These are phyloP conservation scores for Drosophila nigrodunni DNA, from an alignment of 1,140 invertebrate genomes.

Conservation along the genomic window DNA sequence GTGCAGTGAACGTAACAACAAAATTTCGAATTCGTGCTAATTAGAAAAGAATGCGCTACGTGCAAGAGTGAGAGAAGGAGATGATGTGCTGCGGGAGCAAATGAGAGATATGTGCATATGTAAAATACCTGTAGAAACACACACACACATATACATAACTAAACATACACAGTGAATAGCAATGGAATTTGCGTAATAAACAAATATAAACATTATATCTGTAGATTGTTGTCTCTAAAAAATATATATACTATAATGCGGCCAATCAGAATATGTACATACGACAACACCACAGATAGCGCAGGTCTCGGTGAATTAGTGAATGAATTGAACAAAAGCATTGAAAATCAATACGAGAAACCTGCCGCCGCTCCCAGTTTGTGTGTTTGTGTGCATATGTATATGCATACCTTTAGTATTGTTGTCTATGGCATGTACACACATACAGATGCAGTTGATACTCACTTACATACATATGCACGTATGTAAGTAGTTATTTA, in stretches of 20 bases:
- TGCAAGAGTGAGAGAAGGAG: constrained; percentile 33
- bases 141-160: constrained; percentile 12
- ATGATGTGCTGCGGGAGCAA: constrained; percentile 37
- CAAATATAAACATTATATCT: constrained; percentile 29
- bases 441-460: constrained; percentile 1
- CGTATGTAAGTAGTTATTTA: constrained; percentile 6
- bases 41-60: constrained; percentile 71
- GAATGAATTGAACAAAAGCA: constrained; percentile 81
- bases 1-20: constrained; percentile 55
- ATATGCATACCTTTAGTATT: constrained; percentile 47
- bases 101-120: constrained; percentile 4
- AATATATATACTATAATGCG: constrained; percentile 44
- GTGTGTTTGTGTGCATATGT: constrained; percentile 29
- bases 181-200: constrained; percentile 29
- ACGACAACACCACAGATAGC: constrained; percentile 40
- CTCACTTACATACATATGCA: constrained; percentile 19
- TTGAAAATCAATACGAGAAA: constrained; percentile 78
- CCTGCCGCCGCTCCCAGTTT: constrained; percentile 78
- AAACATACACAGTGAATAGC: constrained; percentile 32
- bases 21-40: constrained; percentile 75
- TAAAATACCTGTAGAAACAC: constrained; percentile 16
- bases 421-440: constrained; percentile 37
- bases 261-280: constrained; percentile 66
- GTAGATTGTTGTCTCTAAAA: constrained; percentile 33
- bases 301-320: constrained; percentile 64